phyloP scores from a whole-genome alignment of 92 coral and sea anemone species.

The Muricea muricata region DNA sequence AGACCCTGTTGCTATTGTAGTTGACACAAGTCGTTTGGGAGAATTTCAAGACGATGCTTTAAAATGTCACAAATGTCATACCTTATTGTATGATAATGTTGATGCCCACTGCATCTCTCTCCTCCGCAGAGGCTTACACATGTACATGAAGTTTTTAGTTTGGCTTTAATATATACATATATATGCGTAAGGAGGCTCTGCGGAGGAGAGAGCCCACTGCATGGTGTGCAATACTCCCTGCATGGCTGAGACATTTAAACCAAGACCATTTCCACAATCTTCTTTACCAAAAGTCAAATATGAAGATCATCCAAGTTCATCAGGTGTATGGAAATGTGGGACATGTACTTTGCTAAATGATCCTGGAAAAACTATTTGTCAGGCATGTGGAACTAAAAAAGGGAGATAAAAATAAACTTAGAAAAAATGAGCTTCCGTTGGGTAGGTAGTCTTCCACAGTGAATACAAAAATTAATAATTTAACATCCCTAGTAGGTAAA shows the following conservation, averaged over 20 bases:
- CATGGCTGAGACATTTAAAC: constrained; percentile 85
- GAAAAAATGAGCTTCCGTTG: neutral
- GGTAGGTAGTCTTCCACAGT: neutral
- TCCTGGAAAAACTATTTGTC: constrained; percentile 59
- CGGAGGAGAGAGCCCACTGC: too few species aligned
- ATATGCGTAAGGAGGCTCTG: too few species aligned
- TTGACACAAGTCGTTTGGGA: constrained; percentile 69
- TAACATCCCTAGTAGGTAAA: too few species aligned
- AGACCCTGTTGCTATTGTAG: constrained; percentile 23
- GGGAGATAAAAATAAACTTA: constrained; percentile 24
- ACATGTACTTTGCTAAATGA: constrained; percentile 83
- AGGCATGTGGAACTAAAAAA: constrained; percentile 71
- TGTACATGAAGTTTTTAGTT: too few species aligned
- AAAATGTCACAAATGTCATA: too few species aligned
- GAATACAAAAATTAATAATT: too few species aligned
- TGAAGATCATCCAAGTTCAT: constrained; percentile 46
- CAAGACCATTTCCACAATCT: constrained; percentile 91
- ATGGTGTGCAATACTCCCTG: constrained; percentile 85
- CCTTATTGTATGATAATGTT: constrained; percentile 82
- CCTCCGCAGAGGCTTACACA: too few species aligned
- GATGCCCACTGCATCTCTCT: too few species aligned
- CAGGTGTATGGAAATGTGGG: constrained; percentile 81
- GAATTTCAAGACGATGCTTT: constrained; percentile 75
- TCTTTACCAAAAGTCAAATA: constrained; percentile 76
- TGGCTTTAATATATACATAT: too few species aligned